Conservation (phyloP, 2,888 invertebrate species). For the Electrophaes corylata region DNA sequence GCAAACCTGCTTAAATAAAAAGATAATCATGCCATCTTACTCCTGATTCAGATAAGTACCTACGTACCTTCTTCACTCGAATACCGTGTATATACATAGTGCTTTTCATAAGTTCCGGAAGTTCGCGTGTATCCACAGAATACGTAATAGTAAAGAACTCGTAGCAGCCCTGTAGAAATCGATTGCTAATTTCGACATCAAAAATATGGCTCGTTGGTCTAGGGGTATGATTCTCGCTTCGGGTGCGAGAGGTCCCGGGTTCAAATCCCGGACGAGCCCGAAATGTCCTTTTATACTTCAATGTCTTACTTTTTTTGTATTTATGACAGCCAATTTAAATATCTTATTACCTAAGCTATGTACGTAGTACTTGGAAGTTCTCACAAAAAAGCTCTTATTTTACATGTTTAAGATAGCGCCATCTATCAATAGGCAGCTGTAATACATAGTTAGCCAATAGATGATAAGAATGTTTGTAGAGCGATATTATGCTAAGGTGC, state of each 20-base stretch:
- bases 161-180: slow-evolving; percentile 11
- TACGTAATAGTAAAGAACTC: no score
- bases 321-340: no score
- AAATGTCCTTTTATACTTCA: background rate
- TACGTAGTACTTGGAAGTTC: no score
- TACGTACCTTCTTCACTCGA: background rate
- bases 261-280: slow-evolving; percentile 86
- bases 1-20: no score
- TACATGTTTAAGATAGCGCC: slow-evolving; percentile 22
- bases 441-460: slow-evolving; percentile 13
- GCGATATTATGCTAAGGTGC: slow-evolving; percentile 4
- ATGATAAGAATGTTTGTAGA: slow-evolving; percentile 22
- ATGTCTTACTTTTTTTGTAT: slow-evolving; percentile 40
- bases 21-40: no score
- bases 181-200: slow-evolving; percentile 52
- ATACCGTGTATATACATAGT: background rate
- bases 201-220: slow-evolving; percentile 81
- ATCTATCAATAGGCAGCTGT: slow-evolving; percentile 19
- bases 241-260: slow-evolving; percentile 86
- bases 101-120: slow-evolving; percentile 1
- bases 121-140: background rate
- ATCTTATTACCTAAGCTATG: no score
- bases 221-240: slow-evolving; percentile 86
- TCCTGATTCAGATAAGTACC: no score
- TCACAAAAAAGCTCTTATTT: background rate